A percentile compares a stretch with the other conserved stretches of the same genome.
These are phyloP conservation scores for Laterallus jamaicensis DNA, from an alignment of 2,113 vertebrate genomes.

Conservation along the genomic window DNA sequence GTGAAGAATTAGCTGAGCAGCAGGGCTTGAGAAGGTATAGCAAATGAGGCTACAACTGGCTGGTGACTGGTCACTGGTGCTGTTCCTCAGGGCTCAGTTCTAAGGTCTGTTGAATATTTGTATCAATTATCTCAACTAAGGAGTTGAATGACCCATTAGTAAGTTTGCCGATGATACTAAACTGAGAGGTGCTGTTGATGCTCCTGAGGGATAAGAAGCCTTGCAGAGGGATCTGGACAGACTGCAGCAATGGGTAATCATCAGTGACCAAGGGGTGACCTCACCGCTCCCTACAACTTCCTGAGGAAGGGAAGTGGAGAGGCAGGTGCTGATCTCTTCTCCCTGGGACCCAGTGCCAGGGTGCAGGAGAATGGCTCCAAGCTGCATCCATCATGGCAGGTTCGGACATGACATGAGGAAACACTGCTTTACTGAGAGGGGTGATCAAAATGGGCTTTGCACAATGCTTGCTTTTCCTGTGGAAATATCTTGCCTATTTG, in stretches of 20 bases:
- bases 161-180: not conserved
- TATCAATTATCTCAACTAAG: no score
- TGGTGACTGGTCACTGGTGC: not conserved
- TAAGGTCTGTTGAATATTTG: not conserved
- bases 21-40: not conserved
- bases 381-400: no score
- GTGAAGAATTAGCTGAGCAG: not conserved
- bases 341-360: no score
- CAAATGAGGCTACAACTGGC: not conserved
- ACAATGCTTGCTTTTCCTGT: not conserved
- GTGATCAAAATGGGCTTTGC: not conserved
- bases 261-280: no score
- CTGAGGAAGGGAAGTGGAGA: no score
- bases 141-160: not conserved
- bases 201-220: not conserved
- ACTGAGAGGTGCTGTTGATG: not conserved
- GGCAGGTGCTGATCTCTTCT: no score
- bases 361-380: no score
- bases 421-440: no score
- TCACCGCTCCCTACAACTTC: no score
- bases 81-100: not conserved
- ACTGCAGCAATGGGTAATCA: not conserved
- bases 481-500: not conserved
- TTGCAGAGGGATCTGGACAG: not conserved
- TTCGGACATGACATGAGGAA: no score